A percentile compares a stretch with the other conserved stretches of the same genome.
Conservation (phyloP, 2,797 vertebrate genomes). For the Bradypodion pumilum region DNA sequence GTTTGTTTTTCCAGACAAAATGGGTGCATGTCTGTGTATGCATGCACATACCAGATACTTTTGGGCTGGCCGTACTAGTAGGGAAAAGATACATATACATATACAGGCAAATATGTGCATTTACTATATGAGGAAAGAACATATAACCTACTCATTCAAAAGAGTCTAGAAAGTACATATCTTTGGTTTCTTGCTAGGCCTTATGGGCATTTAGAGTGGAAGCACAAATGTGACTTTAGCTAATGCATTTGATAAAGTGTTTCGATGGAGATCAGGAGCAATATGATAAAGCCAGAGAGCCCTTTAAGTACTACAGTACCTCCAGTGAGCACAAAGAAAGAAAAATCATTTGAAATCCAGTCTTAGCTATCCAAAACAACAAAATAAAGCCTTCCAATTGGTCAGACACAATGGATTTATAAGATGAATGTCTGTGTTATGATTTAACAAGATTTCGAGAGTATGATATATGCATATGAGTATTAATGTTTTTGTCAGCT, state of each 20-base stretch:
- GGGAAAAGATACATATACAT: background rate
- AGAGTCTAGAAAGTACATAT: background rate
- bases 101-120: background rate
- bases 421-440: slow-evolving; percentile 2
- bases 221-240: background rate
- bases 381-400: background rate
- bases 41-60: background rate
- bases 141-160: background rate
- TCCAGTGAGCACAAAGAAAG: slow-evolving; percentile 8
- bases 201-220: background rate
- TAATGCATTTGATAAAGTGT: background rate
- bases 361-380: background rate
- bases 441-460: slow-evolving; percentile 25
- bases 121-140: background rate
- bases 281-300: background rate
- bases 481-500: slow-evolving; percentile 52
- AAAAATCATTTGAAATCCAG: background rate
- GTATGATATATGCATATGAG: slow-evolving; percentile 30
- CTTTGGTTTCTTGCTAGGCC: background rate
- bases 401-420: slow-evolving; percentile 2
- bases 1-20: no score
- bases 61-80: background rate
- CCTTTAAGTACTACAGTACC: slow-evolving; percentile 1
- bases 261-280: background rate
- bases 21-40: background rate